Conservation (phyloP, 2,888 invertebrate species). For the Tipula confusa region DNA sequence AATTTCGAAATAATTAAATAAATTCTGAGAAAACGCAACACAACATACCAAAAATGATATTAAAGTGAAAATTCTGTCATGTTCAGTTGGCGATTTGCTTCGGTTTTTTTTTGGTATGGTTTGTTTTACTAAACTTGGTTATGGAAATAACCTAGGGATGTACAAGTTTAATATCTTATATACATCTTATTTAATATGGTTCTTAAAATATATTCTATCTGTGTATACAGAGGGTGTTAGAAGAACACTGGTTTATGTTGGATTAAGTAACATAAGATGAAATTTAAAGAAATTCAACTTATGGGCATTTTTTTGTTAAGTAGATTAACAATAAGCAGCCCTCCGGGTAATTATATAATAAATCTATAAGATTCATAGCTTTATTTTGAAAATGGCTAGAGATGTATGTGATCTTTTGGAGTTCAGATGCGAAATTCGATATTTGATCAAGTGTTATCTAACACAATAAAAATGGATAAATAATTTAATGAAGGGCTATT, state of each 20-base stretch:
- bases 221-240: neutral
- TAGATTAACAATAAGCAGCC: neutral
- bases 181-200: neutral
- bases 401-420: too few relatives aligned
- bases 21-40: neutral
- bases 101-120: neutral
- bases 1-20: conserved; percentile 6
- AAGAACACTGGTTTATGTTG: neutral
- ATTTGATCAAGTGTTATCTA: too few relatives aligned
- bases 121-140: neutral
- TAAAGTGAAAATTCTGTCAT: neutral
- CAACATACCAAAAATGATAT: neutral
- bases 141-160: neutral
- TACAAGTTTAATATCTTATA: too few relatives aligned
- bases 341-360: too few relatives aligned
- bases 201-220: neutral
- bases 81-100: neutral
- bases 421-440: too few relatives aligned
- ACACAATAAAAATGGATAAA: too few relatives aligned
- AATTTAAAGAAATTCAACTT: neutral
- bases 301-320: neutral
- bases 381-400: too few relatives aligned
- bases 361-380: too few relatives aligned
- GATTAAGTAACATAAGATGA: neutral
- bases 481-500: too few relatives aligned